Conservation (phyloP, 2,113 vertebrate species). For the Melanerpes aurifrons region DNA sequence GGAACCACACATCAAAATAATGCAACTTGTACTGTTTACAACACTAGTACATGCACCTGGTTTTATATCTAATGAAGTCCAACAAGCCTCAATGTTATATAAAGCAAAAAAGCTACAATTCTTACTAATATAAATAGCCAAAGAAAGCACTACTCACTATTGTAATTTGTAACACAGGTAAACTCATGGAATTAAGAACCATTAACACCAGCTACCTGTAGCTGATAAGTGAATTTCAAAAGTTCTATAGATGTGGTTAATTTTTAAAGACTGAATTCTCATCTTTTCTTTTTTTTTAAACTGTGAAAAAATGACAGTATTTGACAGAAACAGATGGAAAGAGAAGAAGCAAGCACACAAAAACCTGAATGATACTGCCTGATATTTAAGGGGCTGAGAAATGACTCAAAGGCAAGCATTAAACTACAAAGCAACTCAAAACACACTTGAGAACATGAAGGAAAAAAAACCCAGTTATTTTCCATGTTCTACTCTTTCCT, state of each 20-base stretch:
- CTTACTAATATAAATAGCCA: slow-evolving; percentile 29
- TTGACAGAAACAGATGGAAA: not conserved
- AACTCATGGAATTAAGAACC: not conserved
- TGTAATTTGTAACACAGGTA: not conserved
- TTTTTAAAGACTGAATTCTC: not conserved
- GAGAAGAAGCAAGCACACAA: not conserved
- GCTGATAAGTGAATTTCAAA: not conserved
- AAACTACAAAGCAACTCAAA: not conserved
- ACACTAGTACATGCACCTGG: not conserved
- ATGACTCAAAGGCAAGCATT: not conserved
- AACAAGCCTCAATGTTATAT: slow-evolving; percentile 19
- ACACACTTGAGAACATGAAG: not conserved
- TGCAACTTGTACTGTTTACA: not conserved
- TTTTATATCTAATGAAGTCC: slow-evolving; percentile 68
- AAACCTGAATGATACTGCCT: not conserved
- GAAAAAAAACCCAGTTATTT: not conserved
- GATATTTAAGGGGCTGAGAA: not conserved
- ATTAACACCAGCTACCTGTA: not conserved
- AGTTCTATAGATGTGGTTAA: not conserved
- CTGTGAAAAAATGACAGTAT: not conserved
- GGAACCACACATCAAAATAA: not conserved
- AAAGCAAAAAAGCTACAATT: slow-evolving; percentile 33
- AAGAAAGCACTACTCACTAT: slow-evolving; percentile 51
- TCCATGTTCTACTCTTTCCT: not conserved
- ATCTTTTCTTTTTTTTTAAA: not conserved